Evolutionary conservation across 2,797 vertebrate genomes (phyloP).

Genomic region (Austrolebias charrua): DNA sequence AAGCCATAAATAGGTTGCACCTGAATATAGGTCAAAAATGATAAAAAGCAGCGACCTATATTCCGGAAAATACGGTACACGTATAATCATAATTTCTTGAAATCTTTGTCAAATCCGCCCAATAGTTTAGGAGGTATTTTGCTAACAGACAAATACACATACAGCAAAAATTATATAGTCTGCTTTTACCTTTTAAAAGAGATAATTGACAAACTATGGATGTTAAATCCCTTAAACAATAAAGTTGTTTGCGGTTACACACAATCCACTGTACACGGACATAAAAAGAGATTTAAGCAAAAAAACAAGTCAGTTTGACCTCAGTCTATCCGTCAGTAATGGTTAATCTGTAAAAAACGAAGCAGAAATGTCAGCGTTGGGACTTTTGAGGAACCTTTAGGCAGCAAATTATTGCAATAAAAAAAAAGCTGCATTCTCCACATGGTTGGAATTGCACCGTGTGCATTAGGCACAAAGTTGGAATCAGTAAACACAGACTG

Average conservation of each 20-base stretch:
- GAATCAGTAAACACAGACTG: constrained; percentile 6
- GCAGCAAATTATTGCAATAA: constrained; percentile 3
- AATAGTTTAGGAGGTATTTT: no score
- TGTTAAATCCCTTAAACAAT: not conserved
- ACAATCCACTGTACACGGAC: constrained; percentile 7
- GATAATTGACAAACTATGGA: not conserved
- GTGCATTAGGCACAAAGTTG: constrained; percentile 2
- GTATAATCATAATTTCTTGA: no score
- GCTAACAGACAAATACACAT: no score
- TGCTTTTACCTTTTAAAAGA: no score
- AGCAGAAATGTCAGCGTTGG: not conserved
- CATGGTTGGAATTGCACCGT: constrained; percentile 2
- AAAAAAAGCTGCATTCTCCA: not conserved
- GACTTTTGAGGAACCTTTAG: not conserved
- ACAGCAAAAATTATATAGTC: no score
- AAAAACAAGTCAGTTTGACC: constrained; percentile 19
- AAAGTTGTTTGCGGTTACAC: not conserved
- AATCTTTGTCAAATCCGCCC: no score
- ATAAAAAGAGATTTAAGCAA: constrained; percentile 37
- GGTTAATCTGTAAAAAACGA: constrained; percentile 17
- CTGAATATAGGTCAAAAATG: no score
- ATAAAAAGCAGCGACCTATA: no score
- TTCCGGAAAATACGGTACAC: no score
- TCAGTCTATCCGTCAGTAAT: constrained; percentile 25
- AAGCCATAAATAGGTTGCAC: no score